Conservation (phyloP, 2,113 vertebrate species). For the Sturnira hondurensis region DNA sequence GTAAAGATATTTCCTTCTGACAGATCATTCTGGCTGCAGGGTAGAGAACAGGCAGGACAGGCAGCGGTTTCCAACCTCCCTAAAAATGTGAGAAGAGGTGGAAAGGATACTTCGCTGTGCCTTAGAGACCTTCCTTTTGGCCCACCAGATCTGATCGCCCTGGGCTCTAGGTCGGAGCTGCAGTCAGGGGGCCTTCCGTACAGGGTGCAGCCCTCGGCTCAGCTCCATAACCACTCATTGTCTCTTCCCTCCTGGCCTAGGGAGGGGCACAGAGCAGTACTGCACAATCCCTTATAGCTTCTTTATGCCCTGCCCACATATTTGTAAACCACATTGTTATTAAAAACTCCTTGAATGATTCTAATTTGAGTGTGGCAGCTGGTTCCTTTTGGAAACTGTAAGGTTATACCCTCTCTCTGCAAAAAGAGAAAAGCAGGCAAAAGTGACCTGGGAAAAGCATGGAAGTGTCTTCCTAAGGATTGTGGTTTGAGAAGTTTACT, state of each 20-base stretch:
- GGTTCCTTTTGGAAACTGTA: not conserved
- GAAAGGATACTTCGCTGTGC: not conserved
- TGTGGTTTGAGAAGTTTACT: conserved; percentile 4
- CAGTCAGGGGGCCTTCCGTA: not conserved
- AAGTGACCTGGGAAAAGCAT: not conserved
- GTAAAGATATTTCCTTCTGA: not conserved
- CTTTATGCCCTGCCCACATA: not conserved
- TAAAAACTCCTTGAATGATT: not conserved
- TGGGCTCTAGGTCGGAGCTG: not conserved
- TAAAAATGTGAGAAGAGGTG: not conserved
- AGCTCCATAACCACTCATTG: not conserved
- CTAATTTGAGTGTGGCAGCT: not conserved
- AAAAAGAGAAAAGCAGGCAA: conserved; percentile 24
- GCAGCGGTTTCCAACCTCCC: not conserved
- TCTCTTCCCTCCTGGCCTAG: not conserved
- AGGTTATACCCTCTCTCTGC: not conserved
- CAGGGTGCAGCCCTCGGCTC: not conserved
- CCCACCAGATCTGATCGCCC: not conserved
- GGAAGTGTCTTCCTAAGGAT: not conserved
- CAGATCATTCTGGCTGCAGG: not conserved
- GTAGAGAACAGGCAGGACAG: not conserved
- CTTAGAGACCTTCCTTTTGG: not conserved
- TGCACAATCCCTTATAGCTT: not conserved
- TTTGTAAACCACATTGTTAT: not conserved
- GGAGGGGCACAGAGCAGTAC: not conserved